Conservation (phyloP, 2,113 vertebrate genomes). For the Sturnus vulgaris region DNA sequence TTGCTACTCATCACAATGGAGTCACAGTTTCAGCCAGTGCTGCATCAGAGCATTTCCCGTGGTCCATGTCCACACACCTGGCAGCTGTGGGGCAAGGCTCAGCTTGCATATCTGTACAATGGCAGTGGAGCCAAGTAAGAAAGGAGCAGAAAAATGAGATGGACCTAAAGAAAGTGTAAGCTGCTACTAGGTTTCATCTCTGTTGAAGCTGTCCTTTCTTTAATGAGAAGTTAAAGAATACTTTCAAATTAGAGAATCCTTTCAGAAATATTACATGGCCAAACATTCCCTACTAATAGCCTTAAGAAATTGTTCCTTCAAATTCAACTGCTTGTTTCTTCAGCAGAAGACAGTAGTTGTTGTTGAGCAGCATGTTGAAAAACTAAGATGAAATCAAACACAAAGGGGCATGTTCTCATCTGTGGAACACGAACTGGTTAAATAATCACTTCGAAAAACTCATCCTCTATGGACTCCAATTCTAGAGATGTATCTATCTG, state of each 20-base stretch:
- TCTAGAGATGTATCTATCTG: not conserved
- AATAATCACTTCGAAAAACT: not conserved
- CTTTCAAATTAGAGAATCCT: conserved; percentile 30
- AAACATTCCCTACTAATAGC: conserved; percentile 28
- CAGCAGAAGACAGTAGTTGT: not conserved
- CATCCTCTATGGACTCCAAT: not conserved
- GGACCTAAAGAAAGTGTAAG: not conserved
- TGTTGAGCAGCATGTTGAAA: not conserved
- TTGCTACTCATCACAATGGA: not conserved
- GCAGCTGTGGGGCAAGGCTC: not conserved
- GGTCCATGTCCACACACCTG: not conserved
- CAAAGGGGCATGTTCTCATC: not conserved
- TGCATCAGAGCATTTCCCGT: not conserved
- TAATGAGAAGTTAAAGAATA: conserved; percentile 27
- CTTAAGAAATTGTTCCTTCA: conserved; percentile 10
- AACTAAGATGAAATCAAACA: not conserved
- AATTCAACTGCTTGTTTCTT: not conserved
- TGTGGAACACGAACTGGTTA: not conserved
- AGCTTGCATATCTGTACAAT: not conserved
- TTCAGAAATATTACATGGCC: conserved; percentile 13
- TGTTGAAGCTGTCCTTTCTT: not conserved
- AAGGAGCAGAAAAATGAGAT: not conserved
- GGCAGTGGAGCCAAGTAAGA: not conserved
- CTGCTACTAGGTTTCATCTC: not conserved
- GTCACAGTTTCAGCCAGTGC: not conserved